Evolutionary conservation across 2,888 invertebrate species (phyloP).

Genomic region (Perizoma flavofasciatum): DNA sequence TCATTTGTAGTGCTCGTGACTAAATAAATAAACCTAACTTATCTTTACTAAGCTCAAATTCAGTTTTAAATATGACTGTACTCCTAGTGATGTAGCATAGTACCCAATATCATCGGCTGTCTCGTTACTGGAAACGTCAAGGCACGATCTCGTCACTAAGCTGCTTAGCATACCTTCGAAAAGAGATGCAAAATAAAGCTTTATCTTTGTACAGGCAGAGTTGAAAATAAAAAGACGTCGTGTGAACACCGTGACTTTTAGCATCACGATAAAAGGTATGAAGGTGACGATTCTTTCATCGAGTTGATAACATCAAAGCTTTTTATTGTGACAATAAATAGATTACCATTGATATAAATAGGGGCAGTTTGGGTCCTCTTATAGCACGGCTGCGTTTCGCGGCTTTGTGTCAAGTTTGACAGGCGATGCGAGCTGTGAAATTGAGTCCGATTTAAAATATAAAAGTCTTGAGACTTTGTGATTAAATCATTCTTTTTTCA

Average conservation of each 20-base stretch:
- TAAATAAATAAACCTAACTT: too few species aligned
- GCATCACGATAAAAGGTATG: conserved; percentile 72
- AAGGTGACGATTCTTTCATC: conserved; percentile 82
- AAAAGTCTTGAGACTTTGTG: conserved; percentile 75
- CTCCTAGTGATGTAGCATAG: conserved; percentile 41
- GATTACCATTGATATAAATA: conserved; percentile 82
- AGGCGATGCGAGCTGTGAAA: conserved; percentile 82
- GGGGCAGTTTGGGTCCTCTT: conserved; percentile 75
- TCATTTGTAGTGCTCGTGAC: too few species aligned
- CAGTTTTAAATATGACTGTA: conserved; percentile 51
- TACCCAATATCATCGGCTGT: conserved; percentile 55
- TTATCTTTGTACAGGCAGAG: conserved; percentile 41
- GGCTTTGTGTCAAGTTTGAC: conserved; percentile 81
- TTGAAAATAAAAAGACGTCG: conserved; percentile 34
- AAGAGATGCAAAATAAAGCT: conserved; percentile 47
- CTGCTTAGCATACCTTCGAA: conserved; percentile 72
- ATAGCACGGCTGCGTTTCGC: conserved; percentile 77
- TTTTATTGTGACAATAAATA: conserved; percentile 83
- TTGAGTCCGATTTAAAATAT: conserved; percentile 80
- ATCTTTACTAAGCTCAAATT: not conserved
- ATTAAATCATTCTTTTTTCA: conserved; percentile 64
- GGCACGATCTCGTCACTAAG: conserved; percentile 71
- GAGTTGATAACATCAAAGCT: conserved; percentile 80
- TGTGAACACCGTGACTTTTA: conserved; percentile 67
- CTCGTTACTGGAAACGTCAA: conserved; percentile 73